Conservation (phyloP, 2,797 vertebrate species). For the Microctenopoma steveboyesi region DNA sequence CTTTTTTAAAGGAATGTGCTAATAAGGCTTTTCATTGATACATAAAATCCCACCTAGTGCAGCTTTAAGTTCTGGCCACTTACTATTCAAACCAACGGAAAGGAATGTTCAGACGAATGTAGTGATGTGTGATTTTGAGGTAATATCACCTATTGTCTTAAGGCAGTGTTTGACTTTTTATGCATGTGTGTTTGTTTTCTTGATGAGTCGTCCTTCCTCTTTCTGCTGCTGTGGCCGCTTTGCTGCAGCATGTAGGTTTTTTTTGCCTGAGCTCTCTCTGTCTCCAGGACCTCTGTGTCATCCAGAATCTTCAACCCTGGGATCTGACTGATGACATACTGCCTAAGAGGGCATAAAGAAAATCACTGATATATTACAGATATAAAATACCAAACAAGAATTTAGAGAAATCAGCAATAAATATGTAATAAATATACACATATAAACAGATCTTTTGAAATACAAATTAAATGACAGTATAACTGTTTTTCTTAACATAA, state of each 20-base stretch:
- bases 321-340: constrained; percentile 85
- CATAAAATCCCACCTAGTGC: too few relatives aligned
- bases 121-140: background rate
- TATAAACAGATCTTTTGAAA: too few relatives aligned
- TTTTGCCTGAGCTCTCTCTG: constrained; percentile 77
- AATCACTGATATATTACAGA: too few relatives aligned
- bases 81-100: too few relatives aligned
- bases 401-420: too few relatives aligned
- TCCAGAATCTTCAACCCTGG: constrained; percentile 82
- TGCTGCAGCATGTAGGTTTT: constrained; percentile 79
- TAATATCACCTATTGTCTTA: background rate
- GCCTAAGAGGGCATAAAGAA: constrained; percentile 52
- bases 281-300: constrained; percentile 82
- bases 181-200: constrained; percentile 47
- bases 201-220: constrained; percentile 65
- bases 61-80: too few relatives aligned
- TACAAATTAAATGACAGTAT: too few relatives aligned
- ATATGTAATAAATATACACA: too few relatives aligned
- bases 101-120: background rate
- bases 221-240: constrained; percentile 60
- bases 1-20: too few relatives aligned
- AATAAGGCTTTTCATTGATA: too few relatives aligned
- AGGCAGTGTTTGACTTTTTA: constrained; percentile 39
- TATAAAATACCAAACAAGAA: too few relatives aligned
- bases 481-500: too few relatives aligned